Evolutionary conservation across 2,888 invertebrate genomes (phyloP).

Genomic region (Drosophila austrosaltans): DNA sequence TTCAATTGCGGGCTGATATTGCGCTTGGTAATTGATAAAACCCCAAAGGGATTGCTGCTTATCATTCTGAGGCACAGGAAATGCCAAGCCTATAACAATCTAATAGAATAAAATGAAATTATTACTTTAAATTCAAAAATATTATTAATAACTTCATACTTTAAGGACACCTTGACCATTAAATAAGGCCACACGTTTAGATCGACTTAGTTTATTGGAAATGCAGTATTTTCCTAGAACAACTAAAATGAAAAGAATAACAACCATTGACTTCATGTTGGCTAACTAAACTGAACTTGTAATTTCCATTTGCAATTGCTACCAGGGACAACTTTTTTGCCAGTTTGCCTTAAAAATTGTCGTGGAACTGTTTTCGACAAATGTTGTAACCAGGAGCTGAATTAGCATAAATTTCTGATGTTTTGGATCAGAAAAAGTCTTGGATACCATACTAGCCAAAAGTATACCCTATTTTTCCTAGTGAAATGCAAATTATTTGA

Average conservation of each 20-base stretch:
- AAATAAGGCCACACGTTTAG: neutral
- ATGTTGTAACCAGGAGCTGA: neutral
- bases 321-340: neutral
- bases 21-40: constrained; percentile 74
- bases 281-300: neutral
- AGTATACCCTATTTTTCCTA: too few relatives aligned
- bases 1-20: constrained; percentile 68
- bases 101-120: constrained; percentile 22
- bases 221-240: neutral
- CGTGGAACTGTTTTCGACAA: neutral
- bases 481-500: too few relatives aligned
- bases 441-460: too few relatives aligned
- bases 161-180: neutral
- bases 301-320: neutral
- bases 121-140: neutral
- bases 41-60: constrained; percentile 70
- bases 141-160: neutral
- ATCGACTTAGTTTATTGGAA: neutral
- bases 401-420: neutral
- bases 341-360: constrained; percentile 1
- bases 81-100: constrained; percentile 73
- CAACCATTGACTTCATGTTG: neutral
- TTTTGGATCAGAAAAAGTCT: too few relatives aligned
- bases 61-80: constrained; percentile 71
- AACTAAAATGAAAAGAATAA: neutral